Conservation (phyloP, 2,888 invertebrate species). For the Leptothorax acervorum region DNA sequence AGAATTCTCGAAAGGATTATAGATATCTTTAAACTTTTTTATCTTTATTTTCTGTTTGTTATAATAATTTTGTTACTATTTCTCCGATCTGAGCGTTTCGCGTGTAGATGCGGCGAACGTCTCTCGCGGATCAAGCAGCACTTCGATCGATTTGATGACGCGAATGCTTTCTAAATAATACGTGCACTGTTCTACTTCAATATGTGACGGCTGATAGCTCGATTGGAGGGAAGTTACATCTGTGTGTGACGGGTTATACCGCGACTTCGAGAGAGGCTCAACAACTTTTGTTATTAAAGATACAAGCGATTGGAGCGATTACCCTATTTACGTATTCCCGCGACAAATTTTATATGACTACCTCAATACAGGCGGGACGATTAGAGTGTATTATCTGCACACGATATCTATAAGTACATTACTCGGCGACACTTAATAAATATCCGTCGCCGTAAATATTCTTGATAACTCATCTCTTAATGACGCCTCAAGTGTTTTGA, state of each 20-base stretch:
- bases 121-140: constrained; percentile 28
- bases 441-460: constrained; percentile 19
- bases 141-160: constrained; percentile 45
- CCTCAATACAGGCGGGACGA: constrained; percentile 1
- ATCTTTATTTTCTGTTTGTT: neutral
- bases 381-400: constrained; percentile 38
- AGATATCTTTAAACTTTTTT: neutral
- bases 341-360: constrained; percentile 45
- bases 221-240: constrained; percentile 39
- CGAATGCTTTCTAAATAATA: constrained; percentile 54
- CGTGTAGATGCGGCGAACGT: neutral
- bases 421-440: constrained; percentile 3
- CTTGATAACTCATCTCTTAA: constrained; percentile 10
- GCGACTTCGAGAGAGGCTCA: constrained; percentile 34
- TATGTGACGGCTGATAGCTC: constrained; percentile 30
- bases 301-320: constrained; percentile 50
- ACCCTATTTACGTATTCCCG: constrained; percentile 23
- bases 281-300: constrained; percentile 50
- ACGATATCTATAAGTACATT: constrained; percentile 45
- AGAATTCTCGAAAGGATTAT: neutral
- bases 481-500: constrained; percentile 3
- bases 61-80: neutral
- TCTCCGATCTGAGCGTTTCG: neutral
- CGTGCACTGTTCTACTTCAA: constrained; percentile 33
- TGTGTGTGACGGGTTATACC: constrained; percentile 17